A percentile compares a stretch with the other conserved stretches of the same genome.
phyloP scores from a whole-genome alignment of 2,797 vertebrate genomes.

The Sebastes flavidus region DNA sequence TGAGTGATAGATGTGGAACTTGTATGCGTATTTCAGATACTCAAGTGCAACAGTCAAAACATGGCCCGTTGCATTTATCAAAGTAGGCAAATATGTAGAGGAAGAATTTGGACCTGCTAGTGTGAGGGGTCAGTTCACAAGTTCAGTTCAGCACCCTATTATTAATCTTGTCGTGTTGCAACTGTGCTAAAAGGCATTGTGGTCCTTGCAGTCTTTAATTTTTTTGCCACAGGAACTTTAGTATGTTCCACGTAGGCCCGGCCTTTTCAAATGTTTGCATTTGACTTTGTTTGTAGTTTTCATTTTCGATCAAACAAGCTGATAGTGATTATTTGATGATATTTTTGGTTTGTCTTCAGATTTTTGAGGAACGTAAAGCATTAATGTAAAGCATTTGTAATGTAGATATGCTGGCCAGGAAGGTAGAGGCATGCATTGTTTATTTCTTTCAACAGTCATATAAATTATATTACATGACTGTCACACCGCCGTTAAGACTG shows the following conservation, averaged over 20 bases:
- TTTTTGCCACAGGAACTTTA: background rate
- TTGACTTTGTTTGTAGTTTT: background rate
- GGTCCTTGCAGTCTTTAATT: background rate
- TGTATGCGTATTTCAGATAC: slow-evolving; percentile 39
- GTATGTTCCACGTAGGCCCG: background rate
- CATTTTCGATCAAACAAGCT: background rate
- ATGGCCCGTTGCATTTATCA: slow-evolving; percentile 47
- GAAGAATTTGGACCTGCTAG: slow-evolving; percentile 28
- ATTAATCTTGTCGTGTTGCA: slow-evolving; percentile 5
- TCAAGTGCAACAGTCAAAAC: slow-evolving; percentile 61
- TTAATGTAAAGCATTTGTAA: background rate
- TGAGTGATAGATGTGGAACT: slow-evolving; percentile 24
- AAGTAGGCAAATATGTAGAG: slow-evolving; percentile 30
- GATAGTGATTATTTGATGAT: background rate
- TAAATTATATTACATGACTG: background rate
- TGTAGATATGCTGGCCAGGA: background rate
- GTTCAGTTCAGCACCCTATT: slow-evolving; percentile 17
- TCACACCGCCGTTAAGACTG: background rate
- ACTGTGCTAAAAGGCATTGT: background rate
- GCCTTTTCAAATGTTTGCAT: background rate
- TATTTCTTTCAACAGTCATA: background rate
- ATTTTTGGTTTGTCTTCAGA: background rate
- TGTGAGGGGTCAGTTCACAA: slow-evolving; percentile 36
- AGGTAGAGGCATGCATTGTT: background rate
- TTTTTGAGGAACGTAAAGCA: too few relatives aligned